Evolutionary conservation across 2,113 vertebrate genomes (phyloP), one percentile per base, ranked within the genome.

Genomic region (Sarotherodon lohbergeri): DNA sequence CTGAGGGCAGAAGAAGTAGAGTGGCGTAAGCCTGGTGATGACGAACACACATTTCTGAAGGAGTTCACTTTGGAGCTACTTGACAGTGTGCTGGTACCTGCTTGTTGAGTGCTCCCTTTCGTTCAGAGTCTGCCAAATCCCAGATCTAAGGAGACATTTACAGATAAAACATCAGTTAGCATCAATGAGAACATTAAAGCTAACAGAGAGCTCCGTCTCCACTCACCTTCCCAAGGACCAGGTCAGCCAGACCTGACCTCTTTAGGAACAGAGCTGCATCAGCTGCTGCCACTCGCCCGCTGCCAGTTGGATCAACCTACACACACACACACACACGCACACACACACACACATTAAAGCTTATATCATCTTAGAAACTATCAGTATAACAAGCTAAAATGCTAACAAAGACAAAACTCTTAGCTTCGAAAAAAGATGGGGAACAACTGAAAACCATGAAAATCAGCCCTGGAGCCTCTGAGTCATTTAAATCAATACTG

Each of bases 221-320:
- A 39, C 94, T 92, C 96, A 99, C 98, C 97, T 99, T 99, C 88
- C 99, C 98, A 88, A 99, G 97, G 81, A 99, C 96, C 90, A 99
- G 94, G 94, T 99, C 99, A 71, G 98, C 97, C 93, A 99, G 96
- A 11, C 98, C 98, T 43, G 99, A 99, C 93, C 96, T 98, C 94
- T 99, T 99, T 92, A 99, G 93, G 95, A 99, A 99, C 81, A 97
- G 91, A 91, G 98, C 99, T 80, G 99, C 99, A 95, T 99, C 98
- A 76, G 97, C 96, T 86, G 99, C 98, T 86, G 96, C 96, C 32
- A 99, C 98, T 81, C 96, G 96, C 92, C 99, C 99, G 89, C 97
- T 97, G 92, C 96, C 96, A 81, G 96, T 89, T 14, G 97, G 96
- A 96, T 99, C 98, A 88, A 99, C 98, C 99, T 99, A 90, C 7